Conservation (phyloP, 1,140 invertebrate genomes). For the Berghia stephanieae region DNA sequence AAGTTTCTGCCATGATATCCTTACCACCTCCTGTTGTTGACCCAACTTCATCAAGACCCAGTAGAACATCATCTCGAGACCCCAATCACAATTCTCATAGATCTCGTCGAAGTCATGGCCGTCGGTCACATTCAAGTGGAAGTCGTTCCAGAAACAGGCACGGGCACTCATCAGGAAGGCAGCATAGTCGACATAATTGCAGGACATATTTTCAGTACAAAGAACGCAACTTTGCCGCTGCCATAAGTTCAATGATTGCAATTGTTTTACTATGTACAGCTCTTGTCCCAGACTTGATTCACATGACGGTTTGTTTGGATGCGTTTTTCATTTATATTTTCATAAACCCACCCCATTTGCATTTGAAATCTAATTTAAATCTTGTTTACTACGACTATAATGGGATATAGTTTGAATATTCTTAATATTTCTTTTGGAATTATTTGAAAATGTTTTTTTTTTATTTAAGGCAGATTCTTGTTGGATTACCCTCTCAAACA, state of each 20-base stretch:
- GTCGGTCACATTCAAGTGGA: conserved; percentile 43
- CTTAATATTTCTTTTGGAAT: too few relatives aligned
- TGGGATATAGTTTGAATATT: too few relatives aligned
- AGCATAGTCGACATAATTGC: conserved; percentile 33
- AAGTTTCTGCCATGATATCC: too few relatives aligned
- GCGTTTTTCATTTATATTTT: too few relatives aligned
- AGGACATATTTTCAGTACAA: conserved; percentile 48
- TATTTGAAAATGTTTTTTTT: too few relatives aligned
- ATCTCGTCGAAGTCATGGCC: conserved; percentile 40
- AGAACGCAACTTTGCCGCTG: conserved; percentile 60
- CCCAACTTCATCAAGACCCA: conserved; percentile 1
- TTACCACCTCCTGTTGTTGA: conserved; percentile 16
- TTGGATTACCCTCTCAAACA: too few relatives aligned
- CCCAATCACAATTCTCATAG: conserved; percentile 32
- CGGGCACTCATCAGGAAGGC: conserved; percentile 33
- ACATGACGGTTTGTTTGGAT: too few relatives aligned
- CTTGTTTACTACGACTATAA: too few relatives aligned
- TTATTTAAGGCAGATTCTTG: too few relatives aligned
- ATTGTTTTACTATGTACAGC: conserved; percentile 61
- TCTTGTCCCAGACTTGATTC: conserved; percentile 59
- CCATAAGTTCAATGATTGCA: conserved; percentile 57
- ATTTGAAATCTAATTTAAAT: too few relatives aligned
- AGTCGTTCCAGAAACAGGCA: conserved; percentile 44
- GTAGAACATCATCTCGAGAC: background rate
- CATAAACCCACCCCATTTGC: too few relatives aligned